Conservation (phyloP, 2,888 invertebrate genomes). For the Pristionchus japonicus region DNA sequence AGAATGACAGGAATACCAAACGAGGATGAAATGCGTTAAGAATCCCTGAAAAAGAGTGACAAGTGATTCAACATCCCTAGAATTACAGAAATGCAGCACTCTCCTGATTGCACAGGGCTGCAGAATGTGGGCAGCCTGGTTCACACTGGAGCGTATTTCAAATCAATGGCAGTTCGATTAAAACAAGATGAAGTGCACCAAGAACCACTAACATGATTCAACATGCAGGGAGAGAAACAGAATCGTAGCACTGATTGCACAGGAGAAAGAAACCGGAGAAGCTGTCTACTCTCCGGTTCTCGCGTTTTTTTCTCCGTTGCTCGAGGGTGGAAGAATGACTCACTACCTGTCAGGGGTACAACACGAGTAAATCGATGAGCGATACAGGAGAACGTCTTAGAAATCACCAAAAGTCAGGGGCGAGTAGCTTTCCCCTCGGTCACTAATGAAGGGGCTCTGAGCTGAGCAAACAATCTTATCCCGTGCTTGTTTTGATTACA, state of each 20-base stretch:
- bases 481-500: background rate
- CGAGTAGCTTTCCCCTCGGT: background rate
- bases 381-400: too few species aligned
- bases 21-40: too few species aligned
- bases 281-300: background rate
- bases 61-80: too few species aligned
- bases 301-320: background rate
- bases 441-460: background rate
- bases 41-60: too few species aligned
- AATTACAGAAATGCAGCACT: too few species aligned
- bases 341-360: background rate
- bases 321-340: background rate
- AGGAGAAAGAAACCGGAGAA: background rate
- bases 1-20: too few species aligned
- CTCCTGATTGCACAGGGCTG: too few species aligned
- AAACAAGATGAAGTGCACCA: too few species aligned
- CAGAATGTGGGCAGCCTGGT: too few species aligned
- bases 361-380: background rate
- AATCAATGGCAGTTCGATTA: too few species aligned
- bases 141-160: too few species aligned
- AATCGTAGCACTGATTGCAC: background rate
- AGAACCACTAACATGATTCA: too few species aligned
- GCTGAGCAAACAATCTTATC: background rate
- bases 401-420: background rate
- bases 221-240: background rate